phyloP scores from a whole-genome alignment of 2,888 invertebrate species.

The Boloria euphrosyne region DNA sequence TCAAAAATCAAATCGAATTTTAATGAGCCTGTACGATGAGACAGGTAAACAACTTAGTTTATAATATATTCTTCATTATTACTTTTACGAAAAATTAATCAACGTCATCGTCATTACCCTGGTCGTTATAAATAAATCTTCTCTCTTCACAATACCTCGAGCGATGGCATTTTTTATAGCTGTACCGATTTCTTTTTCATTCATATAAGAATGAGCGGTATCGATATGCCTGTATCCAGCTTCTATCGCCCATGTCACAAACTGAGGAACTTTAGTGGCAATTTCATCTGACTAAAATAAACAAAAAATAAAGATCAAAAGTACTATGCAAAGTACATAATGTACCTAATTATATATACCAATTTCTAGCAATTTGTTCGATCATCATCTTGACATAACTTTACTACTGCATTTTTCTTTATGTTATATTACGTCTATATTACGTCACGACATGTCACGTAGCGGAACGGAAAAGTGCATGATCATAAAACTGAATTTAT shows the following conservation, averaged over 20 bases:
- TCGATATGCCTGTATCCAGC: constrained; percentile 85
- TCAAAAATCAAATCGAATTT: too few relatives aligned
- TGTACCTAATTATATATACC: not conserved
- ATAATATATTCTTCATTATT: not conserved
- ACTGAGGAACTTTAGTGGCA: constrained; percentile 30
- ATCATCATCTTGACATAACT: too few relatives aligned
- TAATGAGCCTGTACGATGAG: too few relatives aligned
- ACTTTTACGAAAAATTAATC: not conserved
- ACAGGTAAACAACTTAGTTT: too few relatives aligned
- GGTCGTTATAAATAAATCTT: constrained; percentile 80
- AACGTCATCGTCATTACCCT: constrained; percentile 58
- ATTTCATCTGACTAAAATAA: constrained; percentile 8
- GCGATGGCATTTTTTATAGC: constrained; percentile 75
- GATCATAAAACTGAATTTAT: too few relatives aligned
- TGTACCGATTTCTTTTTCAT: constrained; percentile 79
- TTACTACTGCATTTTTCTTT: too few relatives aligned
- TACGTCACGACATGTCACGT: too few relatives aligned
- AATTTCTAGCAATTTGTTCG: not conserved
- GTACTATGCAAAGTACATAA: not conserved
- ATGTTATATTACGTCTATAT: too few relatives aligned
- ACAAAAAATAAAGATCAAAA: not conserved
- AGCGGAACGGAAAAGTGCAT: too few relatives aligned
- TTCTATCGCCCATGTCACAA: constrained; percentile 78
- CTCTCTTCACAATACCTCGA: constrained; percentile 73
- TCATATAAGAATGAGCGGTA: constrained; percentile 81